Percentiles rank a stretch among this genome's conserved stretches.
phyloP scores from a whole-genome alignment of 2,888 invertebrate genomes.

The Allolobophora icterica region DNA sequence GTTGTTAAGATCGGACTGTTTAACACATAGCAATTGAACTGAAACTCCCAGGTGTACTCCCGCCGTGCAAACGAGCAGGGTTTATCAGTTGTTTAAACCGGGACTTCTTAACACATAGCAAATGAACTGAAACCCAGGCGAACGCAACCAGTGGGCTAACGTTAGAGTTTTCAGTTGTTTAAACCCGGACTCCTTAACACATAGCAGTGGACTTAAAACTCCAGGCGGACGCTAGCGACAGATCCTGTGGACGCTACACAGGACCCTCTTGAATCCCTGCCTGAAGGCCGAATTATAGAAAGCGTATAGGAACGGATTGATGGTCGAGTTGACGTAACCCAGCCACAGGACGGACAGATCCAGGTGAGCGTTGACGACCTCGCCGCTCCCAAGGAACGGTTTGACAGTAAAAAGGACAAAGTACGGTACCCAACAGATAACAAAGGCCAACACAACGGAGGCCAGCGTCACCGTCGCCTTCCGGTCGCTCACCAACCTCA shows the following conservation, averaged over 20 bases:
- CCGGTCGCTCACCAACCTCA: slow-evolving; percentile 42
- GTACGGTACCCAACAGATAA: slow-evolving; percentile 50
- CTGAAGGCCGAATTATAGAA: slow-evolving; percentile 50
- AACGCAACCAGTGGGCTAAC: too few relatives aligned
- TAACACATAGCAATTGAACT: too few relatives aligned
- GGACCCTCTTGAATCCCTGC: slow-evolving; percentile 46
- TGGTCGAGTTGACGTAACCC: slow-evolving; percentile 49
- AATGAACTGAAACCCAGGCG: too few relatives aligned
- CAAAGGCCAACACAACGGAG: slow-evolving; percentile 48
- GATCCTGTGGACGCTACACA: slow-evolving; percentile 35
- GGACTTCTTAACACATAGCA: too few relatives aligned
- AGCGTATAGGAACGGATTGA: slow-evolving; percentile 51
- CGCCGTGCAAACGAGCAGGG: too few relatives aligned
- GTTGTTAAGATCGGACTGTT: too few relatives aligned
- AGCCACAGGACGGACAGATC: slow-evolving; percentile 48
- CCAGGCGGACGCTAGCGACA: background rate
- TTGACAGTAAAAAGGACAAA: slow-evolving; percentile 48
- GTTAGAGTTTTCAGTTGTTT: too few relatives aligned
- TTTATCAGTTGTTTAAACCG: too few relatives aligned
- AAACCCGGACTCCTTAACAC: too few relatives aligned
- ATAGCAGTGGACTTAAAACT: background rate
- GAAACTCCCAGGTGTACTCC: too few relatives aligned
- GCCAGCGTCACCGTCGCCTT: slow-evolving; percentile 50
- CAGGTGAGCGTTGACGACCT: slow-evolving; percentile 43
- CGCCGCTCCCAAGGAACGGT: slow-evolving; percentile 40